These are phyloP conservation scores for Lepisosteus oculatus DNA, from an alignment of 2,113 vertebrate genomes.

Conservation along the genomic window DNA sequence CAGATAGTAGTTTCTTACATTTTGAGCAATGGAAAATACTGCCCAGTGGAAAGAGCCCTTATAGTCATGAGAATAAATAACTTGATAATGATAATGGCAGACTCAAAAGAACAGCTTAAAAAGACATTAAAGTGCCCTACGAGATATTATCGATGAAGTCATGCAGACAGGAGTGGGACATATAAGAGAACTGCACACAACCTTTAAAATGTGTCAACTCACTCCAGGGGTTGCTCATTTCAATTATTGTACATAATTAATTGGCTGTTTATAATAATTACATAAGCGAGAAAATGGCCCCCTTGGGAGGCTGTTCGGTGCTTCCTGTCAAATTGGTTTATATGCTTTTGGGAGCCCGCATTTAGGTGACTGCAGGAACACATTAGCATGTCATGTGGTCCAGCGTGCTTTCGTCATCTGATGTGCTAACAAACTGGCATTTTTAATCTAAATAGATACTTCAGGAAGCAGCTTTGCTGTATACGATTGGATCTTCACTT, in stretches of 20 bases:
- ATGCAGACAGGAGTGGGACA: slow-evolving; percentile 50
- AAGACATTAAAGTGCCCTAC: slow-evolving; percentile 61
- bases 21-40: slow-evolving; percentile 70
- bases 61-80: slow-evolving; percentile 70
- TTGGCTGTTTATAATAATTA: slow-evolving; percentile 53
- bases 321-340: slow-evolving; percentile 27
- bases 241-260: slow-evolving; percentile 51
- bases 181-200: slow-evolving; percentile 37
- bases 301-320: slow-evolving; percentile 24
- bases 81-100: slow-evolving; percentile 62
- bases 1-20: slow-evolving; percentile 52
- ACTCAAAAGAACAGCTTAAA: slow-evolving; percentile 57
- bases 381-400: slow-evolving; percentile 17
- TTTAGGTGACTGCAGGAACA: background rate
- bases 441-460: too few species aligned
- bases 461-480: too few species aligned
- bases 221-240: slow-evolving; percentile 48
- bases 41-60: slow-evolving; percentile 69
- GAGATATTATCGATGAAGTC: slow-evolving; percentile 73
- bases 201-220: slow-evolving; percentile 36
- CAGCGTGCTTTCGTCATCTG: slow-evolving; percentile 4
- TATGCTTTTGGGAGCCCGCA: slow-evolving; percentile 21
- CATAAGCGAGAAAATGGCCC: slow-evolving; percentile 30
- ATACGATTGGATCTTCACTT: too few species aligned
- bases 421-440: slow-evolving; percentile 1